These are phyloP conservation scores for Meta bourneti DNA, from an alignment of 2,888 invertebrate genomes.

Conservation along the genomic window DNA sequence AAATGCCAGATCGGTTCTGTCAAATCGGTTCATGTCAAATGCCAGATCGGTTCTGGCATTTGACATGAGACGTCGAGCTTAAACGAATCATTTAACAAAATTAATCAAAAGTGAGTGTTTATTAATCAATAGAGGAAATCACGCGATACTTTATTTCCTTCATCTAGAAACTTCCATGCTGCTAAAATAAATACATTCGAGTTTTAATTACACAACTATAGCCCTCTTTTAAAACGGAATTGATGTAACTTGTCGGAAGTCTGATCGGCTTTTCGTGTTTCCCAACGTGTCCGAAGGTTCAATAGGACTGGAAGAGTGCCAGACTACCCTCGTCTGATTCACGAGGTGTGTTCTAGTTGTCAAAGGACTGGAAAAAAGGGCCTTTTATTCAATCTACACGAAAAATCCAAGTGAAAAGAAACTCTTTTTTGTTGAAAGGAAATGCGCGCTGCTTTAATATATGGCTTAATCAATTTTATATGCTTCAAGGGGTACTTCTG, in stretches of 20 bases:
- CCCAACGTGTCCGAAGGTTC: neutral
- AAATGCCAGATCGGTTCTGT: no score
- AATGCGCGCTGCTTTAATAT: neutral
- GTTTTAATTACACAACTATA: neutral
- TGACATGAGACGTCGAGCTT: no score
- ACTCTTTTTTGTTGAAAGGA: neutral
- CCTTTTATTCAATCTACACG: neutral
- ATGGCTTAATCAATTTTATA: neutral
- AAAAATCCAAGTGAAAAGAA: neutral
- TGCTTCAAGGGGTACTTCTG: neutral
- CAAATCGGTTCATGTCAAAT: no score
- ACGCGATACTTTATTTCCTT: neutral
- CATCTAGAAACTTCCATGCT: neutral
- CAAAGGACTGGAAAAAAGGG: neutral
- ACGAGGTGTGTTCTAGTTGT: neutral
- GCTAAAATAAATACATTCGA: neutral
- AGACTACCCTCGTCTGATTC: neutral
- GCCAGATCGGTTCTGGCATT: no score
- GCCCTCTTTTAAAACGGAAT: neutral
- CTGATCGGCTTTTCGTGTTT: neutral
- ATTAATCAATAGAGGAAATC: neutral
- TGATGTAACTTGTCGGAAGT: neutral
- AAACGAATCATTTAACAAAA: no score
- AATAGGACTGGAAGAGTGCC: neutral
- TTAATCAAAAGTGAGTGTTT: no score